Conservation (phyloP, 2,797 vertebrate genomes). For the Kryptolebias ocellatus region DNA sequence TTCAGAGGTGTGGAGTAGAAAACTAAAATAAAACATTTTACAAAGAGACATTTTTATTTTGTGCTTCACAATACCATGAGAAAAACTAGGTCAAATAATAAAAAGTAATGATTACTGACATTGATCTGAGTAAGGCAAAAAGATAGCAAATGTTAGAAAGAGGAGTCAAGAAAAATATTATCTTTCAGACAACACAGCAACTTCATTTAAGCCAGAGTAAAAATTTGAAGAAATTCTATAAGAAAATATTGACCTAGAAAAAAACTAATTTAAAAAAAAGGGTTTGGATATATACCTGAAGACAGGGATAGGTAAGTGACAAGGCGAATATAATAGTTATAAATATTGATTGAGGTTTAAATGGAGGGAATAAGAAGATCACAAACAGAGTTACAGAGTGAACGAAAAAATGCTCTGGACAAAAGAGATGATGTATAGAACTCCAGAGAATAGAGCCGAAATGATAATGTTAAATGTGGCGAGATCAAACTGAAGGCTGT, state of each 20-base stretch:
- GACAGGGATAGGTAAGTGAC: slow-evolving; percentile 46
- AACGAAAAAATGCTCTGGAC: slow-evolving; percentile 23
- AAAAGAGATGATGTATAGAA: slow-evolving; percentile 52
- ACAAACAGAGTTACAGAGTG: slow-evolving; percentile 30
- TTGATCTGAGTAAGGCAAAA: neutral
- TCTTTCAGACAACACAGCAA: neutral
- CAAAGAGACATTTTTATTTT: slow-evolving; percentile 24
- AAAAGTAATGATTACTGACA: slow-evolving; percentile 14
- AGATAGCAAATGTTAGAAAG: neutral
- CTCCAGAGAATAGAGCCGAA: slow-evolving; percentile 52
- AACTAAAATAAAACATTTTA: slow-evolving; percentile 5
- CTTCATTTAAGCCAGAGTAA: neutral
- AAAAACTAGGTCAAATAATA: slow-evolving; percentile 26
- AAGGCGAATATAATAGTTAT: slow-evolving; percentile 42
- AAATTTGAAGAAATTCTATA: slow-evolving; percentile 1
- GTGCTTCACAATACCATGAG: slow-evolving; percentile 20
- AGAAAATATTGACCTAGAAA: slow-evolving; percentile 1
- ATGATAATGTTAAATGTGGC: slow-evolving; percentile 63
- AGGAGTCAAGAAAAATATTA: slow-evolving; percentile 6
- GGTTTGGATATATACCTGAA: slow-evolving; percentile 38
- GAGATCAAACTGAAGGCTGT: slow-evolving; percentile 57
- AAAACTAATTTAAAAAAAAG: neutral
- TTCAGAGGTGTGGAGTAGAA: slow-evolving; percentile 1
- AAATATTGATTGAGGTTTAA: slow-evolving; percentile 31
- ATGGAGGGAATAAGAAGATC: slow-evolving; percentile 30